Evolutionary conservation across 1,140 invertebrate species (phyloP).

Genomic region (Pseudobourletiella spinata): DNA sequence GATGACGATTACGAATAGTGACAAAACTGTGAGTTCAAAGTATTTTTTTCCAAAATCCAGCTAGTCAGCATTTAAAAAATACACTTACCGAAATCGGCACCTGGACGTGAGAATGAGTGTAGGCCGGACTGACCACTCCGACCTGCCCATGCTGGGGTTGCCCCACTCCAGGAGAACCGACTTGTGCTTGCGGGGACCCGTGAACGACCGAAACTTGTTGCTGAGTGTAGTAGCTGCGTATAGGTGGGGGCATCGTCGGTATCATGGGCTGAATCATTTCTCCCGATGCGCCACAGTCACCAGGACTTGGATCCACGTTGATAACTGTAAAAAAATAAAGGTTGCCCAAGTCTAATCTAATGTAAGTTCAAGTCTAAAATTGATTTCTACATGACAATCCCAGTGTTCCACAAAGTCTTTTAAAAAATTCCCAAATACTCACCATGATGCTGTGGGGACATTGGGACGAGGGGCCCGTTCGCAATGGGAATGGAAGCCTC

Average conservation of each 20-base stretch:
- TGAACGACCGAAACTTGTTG: conserved; percentile 11
- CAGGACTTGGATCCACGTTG: background rate
- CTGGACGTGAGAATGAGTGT: conserved; percentile 11
- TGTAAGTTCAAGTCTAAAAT: too few relatives aligned
- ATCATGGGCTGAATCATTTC: conserved; percentile 10
- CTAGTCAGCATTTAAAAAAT: too few relatives aligned
- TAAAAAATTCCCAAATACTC: background rate
- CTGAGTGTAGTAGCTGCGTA: conserved; percentile 12
- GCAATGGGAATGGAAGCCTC: conserved; percentile 6
- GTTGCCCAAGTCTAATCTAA: too few relatives aligned
- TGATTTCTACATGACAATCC: too few relatives aligned
- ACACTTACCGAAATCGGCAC: conserved; percentile 12
- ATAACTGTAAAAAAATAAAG: conserved; percentile 1
- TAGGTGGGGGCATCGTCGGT: background rate
- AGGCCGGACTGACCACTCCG: conserved; percentile 9
- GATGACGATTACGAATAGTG: too few relatives aligned
- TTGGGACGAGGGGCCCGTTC: conserved; percentile 9
- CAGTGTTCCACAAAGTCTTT: too few relatives aligned
- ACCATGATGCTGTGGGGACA: conserved; percentile 23
- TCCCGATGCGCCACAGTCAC: background rate
- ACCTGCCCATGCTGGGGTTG: conserved; percentile 6
- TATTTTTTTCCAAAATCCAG: too few relatives aligned
- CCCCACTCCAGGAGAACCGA: background rate
- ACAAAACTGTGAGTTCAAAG: too few relatives aligned
- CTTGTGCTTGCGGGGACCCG: conserved; percentile 8